Percentiles rank a stretch among this genome's conserved stretches.
Evolutionary conservation across 2,797 vertebrate species (phyloP).

Genomic region (Sitta carolinensis): DNA sequence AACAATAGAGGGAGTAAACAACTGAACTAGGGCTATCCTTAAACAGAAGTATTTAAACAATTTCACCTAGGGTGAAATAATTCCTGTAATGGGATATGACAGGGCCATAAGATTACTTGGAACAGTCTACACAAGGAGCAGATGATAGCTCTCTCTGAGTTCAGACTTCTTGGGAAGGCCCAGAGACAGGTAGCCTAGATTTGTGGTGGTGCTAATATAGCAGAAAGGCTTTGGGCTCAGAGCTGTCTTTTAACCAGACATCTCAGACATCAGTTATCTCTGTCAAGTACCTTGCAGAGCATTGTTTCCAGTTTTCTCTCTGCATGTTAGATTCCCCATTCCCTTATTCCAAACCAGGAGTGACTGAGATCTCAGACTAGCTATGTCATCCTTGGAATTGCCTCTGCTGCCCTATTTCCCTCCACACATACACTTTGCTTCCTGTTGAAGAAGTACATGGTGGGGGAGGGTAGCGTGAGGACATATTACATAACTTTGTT

Average conservation of each 20-base stretch:
- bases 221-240: neutral
- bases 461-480: neutral
- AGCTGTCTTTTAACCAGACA: neutral
- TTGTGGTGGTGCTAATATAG: neutral
- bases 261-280: neutral
- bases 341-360: neutral
- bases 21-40: neutral
- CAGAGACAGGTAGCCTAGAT: neutral
- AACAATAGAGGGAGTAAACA: neutral
- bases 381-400: neutral
- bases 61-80: neutral
- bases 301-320: neutral
- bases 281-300: neutral
- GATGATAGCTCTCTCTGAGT: neutral
- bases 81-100: neutral
- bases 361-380: neutral
- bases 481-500: neutral
- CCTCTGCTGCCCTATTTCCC: neutral
- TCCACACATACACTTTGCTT: rapidly evolving
- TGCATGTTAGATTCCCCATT: neutral
- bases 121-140: neutral
- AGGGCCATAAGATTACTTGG: neutral
- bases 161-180: neutral
- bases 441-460: neutral
- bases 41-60: neutral